Conservation (phyloP, 2,797 vertebrate species). For the Catamblyrhynchus diadema region DNA sequence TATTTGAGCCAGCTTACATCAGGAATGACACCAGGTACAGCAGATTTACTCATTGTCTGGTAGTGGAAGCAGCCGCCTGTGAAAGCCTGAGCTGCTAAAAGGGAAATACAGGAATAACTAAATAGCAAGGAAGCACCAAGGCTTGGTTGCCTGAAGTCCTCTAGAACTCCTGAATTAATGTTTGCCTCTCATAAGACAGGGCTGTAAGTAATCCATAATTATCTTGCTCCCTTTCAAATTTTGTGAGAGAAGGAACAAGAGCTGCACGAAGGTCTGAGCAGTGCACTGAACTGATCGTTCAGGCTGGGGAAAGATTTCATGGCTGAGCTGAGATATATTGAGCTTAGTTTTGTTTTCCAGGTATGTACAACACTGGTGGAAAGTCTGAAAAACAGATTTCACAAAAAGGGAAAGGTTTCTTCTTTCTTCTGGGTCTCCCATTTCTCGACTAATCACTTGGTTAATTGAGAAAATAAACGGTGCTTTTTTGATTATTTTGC, state of each 20-base stretch:
- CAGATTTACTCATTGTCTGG: not conserved
- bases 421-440: not conserved
- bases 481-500: slow-evolving; percentile 23
- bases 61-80: not conserved
- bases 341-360: not conserved
- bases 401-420: not conserved
- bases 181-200: not conserved
- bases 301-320: not conserved
- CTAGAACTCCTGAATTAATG: not conserved
- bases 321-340: not conserved
- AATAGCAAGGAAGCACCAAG: not conserved
- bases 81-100: not conserved
- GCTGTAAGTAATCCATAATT: not conserved
- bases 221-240: not conserved
- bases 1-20: not conserved
- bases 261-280: not conserved
- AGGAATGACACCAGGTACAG: not conserved
- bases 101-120: not conserved
- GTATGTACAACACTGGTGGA: not conserved
- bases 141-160: not conserved
- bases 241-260: not conserved
- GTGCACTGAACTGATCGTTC: not conserved
- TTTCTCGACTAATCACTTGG: not conserved
- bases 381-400: not conserved
- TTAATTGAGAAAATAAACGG: slow-evolving; percentile 49